Percentiles rank a stretch among this genome's conserved stretches.
Evolutionary conservation across 2,888 invertebrate genomes (phyloP).

Genomic region (Esperia sulphurella): DNA sequence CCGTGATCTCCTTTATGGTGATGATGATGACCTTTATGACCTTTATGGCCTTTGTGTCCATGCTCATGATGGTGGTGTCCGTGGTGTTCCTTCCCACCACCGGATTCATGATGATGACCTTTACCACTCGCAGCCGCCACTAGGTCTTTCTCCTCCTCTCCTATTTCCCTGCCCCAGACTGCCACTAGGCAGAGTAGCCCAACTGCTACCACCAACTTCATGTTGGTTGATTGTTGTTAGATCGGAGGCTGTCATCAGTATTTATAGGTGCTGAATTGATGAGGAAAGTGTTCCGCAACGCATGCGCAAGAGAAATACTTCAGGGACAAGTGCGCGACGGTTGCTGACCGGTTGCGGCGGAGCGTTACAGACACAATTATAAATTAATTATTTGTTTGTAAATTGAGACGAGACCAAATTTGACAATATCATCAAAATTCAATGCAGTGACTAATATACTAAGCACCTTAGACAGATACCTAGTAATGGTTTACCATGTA

Average conservation of each 20-base stretch:
- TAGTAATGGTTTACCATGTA: too few relatives aligned
- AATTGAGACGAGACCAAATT: slow-evolving; percentile 26
- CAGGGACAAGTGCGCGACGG: slow-evolving; percentile 50
- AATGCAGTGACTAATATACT: too few relatives aligned
- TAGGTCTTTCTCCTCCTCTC: slow-evolving; percentile 60
- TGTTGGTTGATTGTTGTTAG: slow-evolving; percentile 40
- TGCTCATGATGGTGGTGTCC: slow-evolving; percentile 67
- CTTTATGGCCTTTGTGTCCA: slow-evolving; percentile 64
- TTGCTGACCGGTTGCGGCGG: slow-evolving; percentile 33
- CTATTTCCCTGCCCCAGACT: slow-evolving; percentile 54
- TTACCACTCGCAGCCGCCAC: slow-evolving; percentile 65
- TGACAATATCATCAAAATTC: too few relatives aligned
- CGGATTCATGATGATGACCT: slow-evolving; percentile 55
- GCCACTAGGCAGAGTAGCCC: slow-evolving; percentile 64
- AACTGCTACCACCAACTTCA: slow-evolving; percentile 61
- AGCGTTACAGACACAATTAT: slow-evolving; percentile 53
- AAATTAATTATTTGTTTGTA: slow-evolving; percentile 31
- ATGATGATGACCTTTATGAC: slow-evolving; percentile 70
- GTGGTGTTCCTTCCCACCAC: slow-evolving; percentile 68
- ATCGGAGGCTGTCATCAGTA: slow-evolving; percentile 37
- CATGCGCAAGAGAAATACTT: slow-evolving; percentile 38
- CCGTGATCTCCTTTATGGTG: slow-evolving; percentile 70
- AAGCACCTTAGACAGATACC: too few relatives aligned
- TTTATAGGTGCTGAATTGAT: slow-evolving; percentile 62
- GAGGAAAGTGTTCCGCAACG: slow-evolving; percentile 65